phyloP scores from a whole-genome alignment of 2,113 vertebrate species.

The human (Homo sapiens) region DNA sequence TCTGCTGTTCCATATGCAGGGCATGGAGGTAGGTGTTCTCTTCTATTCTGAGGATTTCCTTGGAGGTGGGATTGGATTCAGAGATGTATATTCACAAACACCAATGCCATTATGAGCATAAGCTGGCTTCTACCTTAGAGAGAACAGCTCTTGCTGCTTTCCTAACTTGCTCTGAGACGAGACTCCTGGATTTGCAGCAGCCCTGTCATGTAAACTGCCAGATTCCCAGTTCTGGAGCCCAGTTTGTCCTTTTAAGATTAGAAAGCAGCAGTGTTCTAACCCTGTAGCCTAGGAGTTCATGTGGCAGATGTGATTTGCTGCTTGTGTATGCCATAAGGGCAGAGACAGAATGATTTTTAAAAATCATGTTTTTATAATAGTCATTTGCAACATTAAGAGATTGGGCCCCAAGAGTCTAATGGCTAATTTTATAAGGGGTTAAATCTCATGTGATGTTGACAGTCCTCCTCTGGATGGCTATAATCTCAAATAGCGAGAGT shows the following conservation, averaged over 20 bases:
- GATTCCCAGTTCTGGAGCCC: neutral
- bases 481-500: neutral
- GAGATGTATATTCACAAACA: neutral
- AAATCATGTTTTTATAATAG: neutral
- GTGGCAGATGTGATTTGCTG: neutral
- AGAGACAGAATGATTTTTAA: neutral
- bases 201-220: fast-evolving
- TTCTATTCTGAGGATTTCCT: conserved; percentile 58
- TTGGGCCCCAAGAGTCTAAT: neutral
- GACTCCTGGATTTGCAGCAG: neutral
- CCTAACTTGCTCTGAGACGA: neutral
- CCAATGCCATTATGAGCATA: conserved; percentile 10
- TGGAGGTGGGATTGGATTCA: conserved; percentile 1
- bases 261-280: neutral
- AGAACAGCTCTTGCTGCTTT: neutral
- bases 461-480: neutral
- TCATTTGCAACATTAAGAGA: neutral
- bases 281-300: neutral
- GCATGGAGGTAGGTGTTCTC: conserved; percentile 34
- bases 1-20: neutral
- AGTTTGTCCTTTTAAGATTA: neutral
- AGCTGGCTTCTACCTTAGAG: neutral
- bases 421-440: neutral
- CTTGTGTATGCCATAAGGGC: no score
- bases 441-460: neutral